phyloP scores from a whole-genome alignment of 1,140 invertebrate species.

The Megalopta genalis region DNA sequence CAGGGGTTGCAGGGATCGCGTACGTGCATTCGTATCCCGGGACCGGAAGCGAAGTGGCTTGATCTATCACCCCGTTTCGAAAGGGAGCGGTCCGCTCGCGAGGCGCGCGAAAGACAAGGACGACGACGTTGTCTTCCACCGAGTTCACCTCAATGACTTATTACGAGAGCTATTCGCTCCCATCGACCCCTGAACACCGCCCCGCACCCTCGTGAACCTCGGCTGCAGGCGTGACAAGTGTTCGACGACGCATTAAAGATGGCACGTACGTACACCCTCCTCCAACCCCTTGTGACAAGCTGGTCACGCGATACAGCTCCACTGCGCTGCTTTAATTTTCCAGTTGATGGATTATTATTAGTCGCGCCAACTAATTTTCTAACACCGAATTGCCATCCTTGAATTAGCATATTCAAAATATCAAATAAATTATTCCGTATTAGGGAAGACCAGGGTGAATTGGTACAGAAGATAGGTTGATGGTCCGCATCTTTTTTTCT shows the following conservation, averaged over 20 bases:
- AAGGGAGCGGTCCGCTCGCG: conserved; percentile 46
- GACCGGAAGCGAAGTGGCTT: conserved; percentile 68
- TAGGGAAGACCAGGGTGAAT: too few species aligned
- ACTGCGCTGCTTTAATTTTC: neutral
- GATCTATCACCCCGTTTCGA: conserved; percentile 64
- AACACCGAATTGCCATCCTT: too few species aligned
- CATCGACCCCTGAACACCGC: conserved; percentile 50
- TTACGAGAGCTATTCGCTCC: conserved; percentile 67
- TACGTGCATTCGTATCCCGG: conserved; percentile 61
- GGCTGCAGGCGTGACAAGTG: conserved; percentile 31
- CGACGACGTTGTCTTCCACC: conserved; percentile 54
- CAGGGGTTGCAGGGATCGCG: neutral
- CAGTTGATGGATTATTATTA: neutral
- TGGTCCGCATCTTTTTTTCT: too few species aligned
- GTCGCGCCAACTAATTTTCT: too few species aligned
- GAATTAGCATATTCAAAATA: too few species aligned
- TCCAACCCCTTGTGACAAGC: neutral
- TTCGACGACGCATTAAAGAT: conserved; percentile 33
- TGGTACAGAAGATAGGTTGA: too few species aligned
- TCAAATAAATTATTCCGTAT: too few species aligned
- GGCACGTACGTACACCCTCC: conserved; percentile 30
- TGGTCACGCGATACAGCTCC: neutral
- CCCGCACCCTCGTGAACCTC: conserved; percentile 26
- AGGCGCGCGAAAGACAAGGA: conserved; percentile 28
- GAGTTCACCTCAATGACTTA: conserved; percentile 68